Evolutionary conservation across 2,888 invertebrate species (phyloP), one percentile per base, ranked within the genome.

Genomic region (Yponomeuta plumbellus): DNA sequence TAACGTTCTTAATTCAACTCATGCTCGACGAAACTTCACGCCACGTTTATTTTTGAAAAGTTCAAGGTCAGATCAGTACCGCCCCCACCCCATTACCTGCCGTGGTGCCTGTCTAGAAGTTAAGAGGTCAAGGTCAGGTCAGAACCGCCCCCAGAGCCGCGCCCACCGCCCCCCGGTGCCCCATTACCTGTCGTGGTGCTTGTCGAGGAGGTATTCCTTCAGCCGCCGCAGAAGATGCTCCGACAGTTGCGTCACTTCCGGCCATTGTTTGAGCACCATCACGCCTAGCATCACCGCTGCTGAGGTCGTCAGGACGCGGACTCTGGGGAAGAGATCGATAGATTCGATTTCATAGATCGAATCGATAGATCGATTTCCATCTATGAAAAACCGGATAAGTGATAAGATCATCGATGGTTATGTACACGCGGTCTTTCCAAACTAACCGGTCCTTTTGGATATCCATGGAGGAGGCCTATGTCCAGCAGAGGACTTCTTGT

Each of bases 221-320:
- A 96, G 93, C 75, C 95, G 93, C 75, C 95, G 93, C 89, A 96
- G 93, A 71, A 96, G 93, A 75, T 96, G 96, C 71, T 95, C 94
- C 22, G 96, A 96, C 72, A 96, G 94, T 77, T 96, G 96, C 80
- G 94, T 93, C 74, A 97, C 95, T 84, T 97, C 97, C 66, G 97
- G 97, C 97, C 97, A 97, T 80, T 97, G 97, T 80, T 96, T 95
- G 81, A 97, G 93, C 74, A 97, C 94, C 92, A 97, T 95, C 75
- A 97, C 94, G 75, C 96, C 94, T 67, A 95, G 92, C 90, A 96
- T 93, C 70, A 97, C 95, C 72, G 96, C 95, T 73, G 96, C 84
- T 77, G 95, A 94, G 66, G 97, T 97, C 70, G 97, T 96, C 80
- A 97, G 88, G 74, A 97, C 96, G 78, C 97, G 95, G 76, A 97